phyloP scores from a whole-genome alignment of 2,113 vertebrate species.

The Sminthopsis crassicaudata region DNA sequence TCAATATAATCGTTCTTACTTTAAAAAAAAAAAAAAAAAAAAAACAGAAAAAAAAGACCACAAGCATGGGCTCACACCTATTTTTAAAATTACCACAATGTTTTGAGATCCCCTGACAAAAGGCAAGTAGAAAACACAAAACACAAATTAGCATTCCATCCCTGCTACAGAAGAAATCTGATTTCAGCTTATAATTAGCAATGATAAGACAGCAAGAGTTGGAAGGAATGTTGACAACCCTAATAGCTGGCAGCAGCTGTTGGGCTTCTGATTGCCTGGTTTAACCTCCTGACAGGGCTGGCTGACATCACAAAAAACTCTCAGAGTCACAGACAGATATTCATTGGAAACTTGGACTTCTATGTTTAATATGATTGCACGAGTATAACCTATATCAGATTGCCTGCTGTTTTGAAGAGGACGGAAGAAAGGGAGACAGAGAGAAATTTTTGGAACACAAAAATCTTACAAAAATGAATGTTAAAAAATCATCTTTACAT shows the following conservation, averaged over 20 bases:
- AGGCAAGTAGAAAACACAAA: background rate
- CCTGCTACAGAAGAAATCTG: background rate
- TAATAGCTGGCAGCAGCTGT: background rate
- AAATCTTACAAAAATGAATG: too few relatives aligned
- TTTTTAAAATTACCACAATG: background rate
- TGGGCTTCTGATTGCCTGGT: background rate
- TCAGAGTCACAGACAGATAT: background rate
- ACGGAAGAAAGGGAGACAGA: too few relatives aligned
- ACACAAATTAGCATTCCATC: background rate
- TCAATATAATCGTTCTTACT: background rate
- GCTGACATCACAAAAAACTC: background rate
- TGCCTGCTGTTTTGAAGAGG: too few relatives aligned
- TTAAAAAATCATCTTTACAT: too few relatives aligned
- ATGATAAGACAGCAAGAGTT: background rate
- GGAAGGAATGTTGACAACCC: background rate
- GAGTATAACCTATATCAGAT: too few relatives aligned
- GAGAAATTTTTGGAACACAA: too few relatives aligned
- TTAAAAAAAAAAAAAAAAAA: too few relatives aligned
- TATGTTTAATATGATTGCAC: background rate
- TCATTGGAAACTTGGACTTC: background rate
- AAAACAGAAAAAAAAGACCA: too few relatives aligned
- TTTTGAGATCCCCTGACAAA: background rate
- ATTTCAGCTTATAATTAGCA: conserved; percentile 4
- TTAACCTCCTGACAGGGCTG: background rate
- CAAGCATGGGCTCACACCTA: background rate